These are phyloP conservation scores for Acanthurus leucopareius DNA, from an alignment of 2,797 vertebrate species.

Conservation along the genomic window DNA sequence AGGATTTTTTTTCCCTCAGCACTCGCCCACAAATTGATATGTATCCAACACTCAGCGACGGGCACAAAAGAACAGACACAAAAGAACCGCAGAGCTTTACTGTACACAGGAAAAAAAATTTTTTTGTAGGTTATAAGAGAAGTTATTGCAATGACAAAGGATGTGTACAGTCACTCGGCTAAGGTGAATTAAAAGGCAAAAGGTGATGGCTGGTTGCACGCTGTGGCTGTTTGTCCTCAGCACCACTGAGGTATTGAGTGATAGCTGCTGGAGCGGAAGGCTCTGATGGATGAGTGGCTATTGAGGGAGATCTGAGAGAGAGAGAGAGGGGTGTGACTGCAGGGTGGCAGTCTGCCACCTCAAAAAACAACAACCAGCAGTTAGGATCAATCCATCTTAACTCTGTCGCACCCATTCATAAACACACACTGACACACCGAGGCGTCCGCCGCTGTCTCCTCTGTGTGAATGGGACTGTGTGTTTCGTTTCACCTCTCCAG, in stretches of 20 bases:
- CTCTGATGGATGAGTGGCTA: constrained; percentile 71
- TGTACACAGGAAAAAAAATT: no score
- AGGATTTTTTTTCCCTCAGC: constrained; percentile 51
- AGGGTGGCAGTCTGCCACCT: constrained; percentile 64
- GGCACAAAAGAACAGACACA: constrained; percentile 1
- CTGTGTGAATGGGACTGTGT: neutral
- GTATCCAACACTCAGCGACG: constrained; percentile 39
- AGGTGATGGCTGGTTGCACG: constrained; percentile 58
- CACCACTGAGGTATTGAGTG: constrained; percentile 77
- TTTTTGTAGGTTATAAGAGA: neutral
- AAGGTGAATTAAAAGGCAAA: constrained; percentile 65
- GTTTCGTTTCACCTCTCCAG: constrained; percentile 18
- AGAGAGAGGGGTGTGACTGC: constrained; percentile 66
- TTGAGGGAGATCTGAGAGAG: constrained; percentile 45
- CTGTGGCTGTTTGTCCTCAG: constrained; percentile 61
- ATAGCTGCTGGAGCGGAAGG: constrained; percentile 73
- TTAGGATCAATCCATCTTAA: constrained; percentile 54
- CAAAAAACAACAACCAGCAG: constrained; percentile 42
- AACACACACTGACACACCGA: constrained; percentile 17
- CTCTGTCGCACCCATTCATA: constrained; percentile 53
- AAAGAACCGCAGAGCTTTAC: constrained; percentile 13
- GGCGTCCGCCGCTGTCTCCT: constrained; percentile 1
- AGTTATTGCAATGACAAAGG: constrained; percentile 14
- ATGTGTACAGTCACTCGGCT: constrained; percentile 36
- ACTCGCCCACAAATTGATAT: constrained; percentile 50